phyloP scores from a whole-genome alignment of 1,140 invertebrate genomes.

The Xylocopa sonorina region DNA sequence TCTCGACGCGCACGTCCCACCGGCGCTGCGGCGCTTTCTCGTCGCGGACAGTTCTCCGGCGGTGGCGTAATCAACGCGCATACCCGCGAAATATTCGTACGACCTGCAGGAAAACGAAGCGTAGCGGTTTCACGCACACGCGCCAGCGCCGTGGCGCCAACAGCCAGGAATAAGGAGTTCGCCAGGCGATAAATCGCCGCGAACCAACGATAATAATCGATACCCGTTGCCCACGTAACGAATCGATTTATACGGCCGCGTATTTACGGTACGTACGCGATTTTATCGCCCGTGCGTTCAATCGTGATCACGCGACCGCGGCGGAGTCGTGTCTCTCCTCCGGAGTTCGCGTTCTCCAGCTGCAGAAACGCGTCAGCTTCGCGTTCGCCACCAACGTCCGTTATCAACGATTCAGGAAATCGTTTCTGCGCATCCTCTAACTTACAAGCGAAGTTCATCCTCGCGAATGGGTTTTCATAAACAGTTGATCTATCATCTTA shows the following conservation, averaged over 20 bases:
- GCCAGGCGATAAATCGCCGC: conserved; percentile 61
- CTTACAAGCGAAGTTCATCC: no score
- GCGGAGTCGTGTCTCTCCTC: neutral
- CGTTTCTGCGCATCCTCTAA: no score
- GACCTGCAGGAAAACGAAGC: neutral
- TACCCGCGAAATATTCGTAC: conserved; percentile 27
- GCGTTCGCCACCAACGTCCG: neutral
- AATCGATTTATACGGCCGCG: conserved; percentile 64
- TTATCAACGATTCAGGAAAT: neutral
- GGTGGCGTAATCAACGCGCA: conserved; percentile 7
- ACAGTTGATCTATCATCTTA: no score
- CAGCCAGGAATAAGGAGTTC: conserved; percentile 36
- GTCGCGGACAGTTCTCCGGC: conserved; percentile 17
- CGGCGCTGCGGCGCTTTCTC: neutral
- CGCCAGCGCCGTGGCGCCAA: conserved; percentile 48
- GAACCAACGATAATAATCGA: conserved; percentile 67
- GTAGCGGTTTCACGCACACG: neutral
- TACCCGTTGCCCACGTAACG: conserved; percentile 57
- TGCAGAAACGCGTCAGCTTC: no score
- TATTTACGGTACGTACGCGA: conserved; percentile 2
- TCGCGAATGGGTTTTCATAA: no score
- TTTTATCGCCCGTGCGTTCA: neutral
- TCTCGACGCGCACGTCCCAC: neutral
- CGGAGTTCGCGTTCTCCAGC: no score
- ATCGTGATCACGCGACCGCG: neutral